Base-by-base conservation (phyloP, 2,113 vertebrate genomes). In the Meles meles region DNA sequence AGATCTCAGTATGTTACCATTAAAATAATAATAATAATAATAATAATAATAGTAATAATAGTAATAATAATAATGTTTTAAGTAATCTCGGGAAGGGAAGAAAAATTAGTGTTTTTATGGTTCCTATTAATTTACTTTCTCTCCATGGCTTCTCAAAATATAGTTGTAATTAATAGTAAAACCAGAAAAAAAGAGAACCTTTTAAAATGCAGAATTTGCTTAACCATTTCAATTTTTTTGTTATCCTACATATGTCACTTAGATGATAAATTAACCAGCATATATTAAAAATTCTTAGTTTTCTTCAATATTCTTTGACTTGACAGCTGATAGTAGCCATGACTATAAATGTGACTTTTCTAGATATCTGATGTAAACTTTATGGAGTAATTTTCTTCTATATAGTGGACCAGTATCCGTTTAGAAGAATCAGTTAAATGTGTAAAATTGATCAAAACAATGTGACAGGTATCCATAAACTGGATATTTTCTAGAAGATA, bases 251-350 rank as follows among this genome's bases (percentile, higher is more conserved):
- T 96, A 93, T 99, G 99, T 99, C 99, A 99, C 98, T 98, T 98
- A 98, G 98, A 98, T 99, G 99, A 99, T 99, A 98, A 99, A 99
- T 99, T 99, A 98, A 98, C 97, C 98, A 97, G 98, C 96, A 98
- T 98, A 98, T 99, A 99, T 99, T 99, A 99, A 99, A 99, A 98
- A 98, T 94, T 97, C 98, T 98, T 99, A 95, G 85, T 98, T 99
- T 98, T 99, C 97, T 98, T 99, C 98, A 99, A 98, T 99, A 98
- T 98, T 98, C 97, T 98, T 97, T 98, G 97, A 79, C 97, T 97
- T 99, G 99, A 99, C 98, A 99, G 98, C 98, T 99, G 99, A 99
- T 99, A 99, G 99, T 99, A 98, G 98, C 98, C 98, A 99, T 99
- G 98, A 98, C 98, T 99, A 99, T 99, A 98, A 99, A 99, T 99